Percentiles rank a stretch among this genome's conserved stretches.
Conservation (phyloP, 2,113 vertebrate species). For the Misgurnus mizolepis region DNA sequence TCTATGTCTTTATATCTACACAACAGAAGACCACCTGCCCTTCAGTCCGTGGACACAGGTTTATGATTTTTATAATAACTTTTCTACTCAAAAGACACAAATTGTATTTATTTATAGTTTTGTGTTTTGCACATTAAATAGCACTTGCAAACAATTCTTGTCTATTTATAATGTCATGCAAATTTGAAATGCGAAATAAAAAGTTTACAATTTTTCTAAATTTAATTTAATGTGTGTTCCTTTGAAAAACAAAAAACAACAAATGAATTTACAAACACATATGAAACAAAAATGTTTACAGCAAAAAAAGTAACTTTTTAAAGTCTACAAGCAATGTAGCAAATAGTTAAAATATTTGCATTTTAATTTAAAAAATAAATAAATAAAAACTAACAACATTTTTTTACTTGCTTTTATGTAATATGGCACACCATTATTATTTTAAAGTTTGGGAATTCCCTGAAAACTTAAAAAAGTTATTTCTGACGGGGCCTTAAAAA, state of each 20-base stretch:
- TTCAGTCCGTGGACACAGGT: background rate
- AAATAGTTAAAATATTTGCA: too few species aligned
- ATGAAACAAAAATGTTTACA: background rate
- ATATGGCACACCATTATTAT: background rate
- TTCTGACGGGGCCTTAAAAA: too few species aligned
- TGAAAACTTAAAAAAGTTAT: too few species aligned
- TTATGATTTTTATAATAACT: background rate
- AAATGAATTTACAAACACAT: background rate
- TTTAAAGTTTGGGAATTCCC: too few species aligned
- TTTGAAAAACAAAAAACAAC: background rate
- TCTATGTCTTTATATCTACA: conserved; percentile 5
- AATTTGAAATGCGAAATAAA: background rate
- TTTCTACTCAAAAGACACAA: background rate
- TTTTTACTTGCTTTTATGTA: background rate
- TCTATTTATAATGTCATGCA: background rate
- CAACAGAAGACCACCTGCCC: conserved; percentile 6
- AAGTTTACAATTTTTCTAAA: background rate
- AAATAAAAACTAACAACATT: background rate
- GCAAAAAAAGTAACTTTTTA: background rate
- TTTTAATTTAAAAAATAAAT: too few species aligned
- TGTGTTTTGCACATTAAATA: background rate
- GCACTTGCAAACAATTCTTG: background rate
- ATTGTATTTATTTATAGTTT: background rate
- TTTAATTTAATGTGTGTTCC: background rate
- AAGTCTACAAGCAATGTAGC: too few species aligned